These are phyloP conservation scores for Rachycentron canadum DNA, from an alignment of 2,797 vertebrate species.

Conservation along the genomic window DNA sequence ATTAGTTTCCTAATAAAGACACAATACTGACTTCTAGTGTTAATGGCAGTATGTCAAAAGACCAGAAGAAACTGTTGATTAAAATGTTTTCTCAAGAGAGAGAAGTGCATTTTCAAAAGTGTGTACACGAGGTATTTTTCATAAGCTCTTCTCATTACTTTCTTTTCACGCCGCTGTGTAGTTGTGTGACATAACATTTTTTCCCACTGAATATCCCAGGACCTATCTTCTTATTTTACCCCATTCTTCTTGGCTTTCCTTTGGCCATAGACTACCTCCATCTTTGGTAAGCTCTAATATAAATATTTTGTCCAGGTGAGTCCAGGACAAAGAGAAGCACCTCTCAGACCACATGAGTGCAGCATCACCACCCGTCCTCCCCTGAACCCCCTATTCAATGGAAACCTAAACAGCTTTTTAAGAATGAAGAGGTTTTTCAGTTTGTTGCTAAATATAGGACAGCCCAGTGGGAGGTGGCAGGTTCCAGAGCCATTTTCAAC, in stretches of 20 bases:
- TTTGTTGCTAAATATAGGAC: slow-evolving; percentile 89
- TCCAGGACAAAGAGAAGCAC: slow-evolving; percentile 57
- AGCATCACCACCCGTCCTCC: slow-evolving; percentile 73
- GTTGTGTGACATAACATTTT: neutral
- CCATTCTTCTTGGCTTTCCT: slow-evolving; percentile 28
- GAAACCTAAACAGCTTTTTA: slow-evolving; percentile 86
- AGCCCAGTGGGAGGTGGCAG: slow-evolving; percentile 78
- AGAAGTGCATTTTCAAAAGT: too few relatives aligned
- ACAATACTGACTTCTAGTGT: slow-evolving; percentile 1
- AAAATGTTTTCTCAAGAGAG: too few relatives aligned
- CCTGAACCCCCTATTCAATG: slow-evolving; percentile 79
- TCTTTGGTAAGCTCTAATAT: slow-evolving; percentile 19
- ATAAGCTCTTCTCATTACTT: slow-evolving; percentile 6
- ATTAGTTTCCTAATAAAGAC: neutral
- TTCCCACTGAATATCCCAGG: slow-evolving; percentile 38
- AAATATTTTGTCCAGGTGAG: slow-evolving; percentile 65
- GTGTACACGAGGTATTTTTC: neutral
- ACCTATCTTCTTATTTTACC: slow-evolving; percentile 33
- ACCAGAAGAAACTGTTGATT: neutral
- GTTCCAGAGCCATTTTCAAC: slow-evolving; percentile 87
- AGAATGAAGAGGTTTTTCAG: slow-evolving; percentile 87
- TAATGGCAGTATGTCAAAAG: slow-evolving; percentile 2
- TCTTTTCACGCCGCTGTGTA: neutral
- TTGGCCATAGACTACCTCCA: slow-evolving; percentile 15
- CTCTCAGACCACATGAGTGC: slow-evolving; percentile 60